These are phyloP conservation scores for Conus betulinus DNA, from an alignment of 1,140 invertebrate species.

Conservation along the genomic window DNA sequence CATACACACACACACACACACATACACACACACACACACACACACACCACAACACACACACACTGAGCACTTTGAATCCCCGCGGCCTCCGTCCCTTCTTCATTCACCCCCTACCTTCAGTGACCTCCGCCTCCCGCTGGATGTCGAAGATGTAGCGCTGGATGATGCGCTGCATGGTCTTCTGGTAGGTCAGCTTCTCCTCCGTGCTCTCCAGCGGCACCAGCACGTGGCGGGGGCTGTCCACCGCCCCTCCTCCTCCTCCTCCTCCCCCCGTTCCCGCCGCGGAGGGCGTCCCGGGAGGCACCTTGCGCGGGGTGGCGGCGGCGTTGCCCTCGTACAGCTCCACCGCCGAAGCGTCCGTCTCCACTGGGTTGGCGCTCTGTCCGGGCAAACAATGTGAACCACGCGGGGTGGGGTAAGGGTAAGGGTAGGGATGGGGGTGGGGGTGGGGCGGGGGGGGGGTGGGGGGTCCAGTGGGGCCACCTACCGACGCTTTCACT, in stretches of 20 bases:
- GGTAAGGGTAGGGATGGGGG: too few relatives aligned
- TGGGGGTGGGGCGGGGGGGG: too few relatives aligned
- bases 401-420: too few relatives aligned
- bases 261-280: not conserved
- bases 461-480: too few relatives aligned
- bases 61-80: too few relatives aligned
- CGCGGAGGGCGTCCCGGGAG: not conserved
- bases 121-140: slow-evolving; percentile 70
- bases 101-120: slow-evolving; percentile 56
- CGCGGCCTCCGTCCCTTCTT: too few relatives aligned
- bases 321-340: slow-evolving; percentile 42
- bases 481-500: too few relatives aligned
- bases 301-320: not conserved
- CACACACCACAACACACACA: too few relatives aligned
- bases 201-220: slow-evolving; percentile 41
- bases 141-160: slow-evolving; percentile 72
- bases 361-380: slow-evolving; percentile 41
- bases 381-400: too few relatives aligned
- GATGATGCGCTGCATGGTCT: slow-evolving; percentile 69
- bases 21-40: too few relatives aligned
- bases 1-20: too few relatives aligned
- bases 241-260: not conserved
- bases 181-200: slow-evolving; percentile 59
- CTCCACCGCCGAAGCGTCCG: slow-evolving; percentile 43
- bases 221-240: slow-evolving; percentile 21